These are phyloP conservation scores for Eupithecia exiguata DNA, from an alignment of 2,888 invertebrate species.

Conservation along the genomic window DNA sequence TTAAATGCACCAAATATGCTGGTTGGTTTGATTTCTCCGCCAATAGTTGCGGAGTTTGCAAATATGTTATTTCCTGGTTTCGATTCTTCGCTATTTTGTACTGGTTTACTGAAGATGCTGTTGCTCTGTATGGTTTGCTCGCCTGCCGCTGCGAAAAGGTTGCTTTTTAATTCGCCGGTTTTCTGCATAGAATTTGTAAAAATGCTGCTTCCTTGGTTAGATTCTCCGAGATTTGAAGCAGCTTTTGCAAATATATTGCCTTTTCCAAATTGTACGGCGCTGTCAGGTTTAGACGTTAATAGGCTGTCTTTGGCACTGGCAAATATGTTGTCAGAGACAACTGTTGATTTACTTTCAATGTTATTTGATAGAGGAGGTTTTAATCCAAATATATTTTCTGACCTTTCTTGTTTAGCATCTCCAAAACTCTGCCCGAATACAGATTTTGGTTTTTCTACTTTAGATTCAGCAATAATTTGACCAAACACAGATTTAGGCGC, in stretches of 20 bases:
- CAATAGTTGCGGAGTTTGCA: slow-evolving; percentile 50
- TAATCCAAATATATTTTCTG: slow-evolving; percentile 45
- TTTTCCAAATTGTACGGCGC: slow-evolving; percentile 48
- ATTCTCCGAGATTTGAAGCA: slow-evolving; percentile 25
- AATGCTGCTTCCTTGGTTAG: slow-evolving; percentile 34
- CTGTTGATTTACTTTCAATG: slow-evolving; percentile 22
- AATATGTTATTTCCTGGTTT: slow-evolving; percentile 56
- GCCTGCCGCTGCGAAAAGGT: slow-evolving; percentile 30
- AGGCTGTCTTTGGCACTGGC: slow-evolving; percentile 48
- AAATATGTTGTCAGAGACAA: slow-evolving; percentile 40
- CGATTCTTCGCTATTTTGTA: slow-evolving; percentile 11
- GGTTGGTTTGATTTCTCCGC: slow-evolving; percentile 50
- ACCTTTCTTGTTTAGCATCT: slow-evolving; percentile 37
- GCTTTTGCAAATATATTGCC: slow-evolving; percentile 62
- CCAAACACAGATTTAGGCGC: slow-evolving; percentile 49
- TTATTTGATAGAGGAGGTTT: slow-evolving; percentile 28
- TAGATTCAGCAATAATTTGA: slow-evolving; percentile 38
- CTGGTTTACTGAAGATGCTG: slow-evolving; percentile 21
- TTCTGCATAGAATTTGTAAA: slow-evolving; percentile 32
- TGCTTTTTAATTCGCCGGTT: slow-evolving; percentile 14
- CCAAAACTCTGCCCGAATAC: slow-evolving; percentile 44
- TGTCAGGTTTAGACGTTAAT: slow-evolving; percentile 51
- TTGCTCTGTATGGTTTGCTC: slow-evolving; percentile 16
- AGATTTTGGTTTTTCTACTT: slow-evolving; percentile 42
- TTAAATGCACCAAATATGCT: slow-evolving; percentile 64